These are phyloP conservation scores for Lophius americanus DNA, from an alignment of 2,797 vertebrate genomes.

Conservation along the genomic window DNA sequence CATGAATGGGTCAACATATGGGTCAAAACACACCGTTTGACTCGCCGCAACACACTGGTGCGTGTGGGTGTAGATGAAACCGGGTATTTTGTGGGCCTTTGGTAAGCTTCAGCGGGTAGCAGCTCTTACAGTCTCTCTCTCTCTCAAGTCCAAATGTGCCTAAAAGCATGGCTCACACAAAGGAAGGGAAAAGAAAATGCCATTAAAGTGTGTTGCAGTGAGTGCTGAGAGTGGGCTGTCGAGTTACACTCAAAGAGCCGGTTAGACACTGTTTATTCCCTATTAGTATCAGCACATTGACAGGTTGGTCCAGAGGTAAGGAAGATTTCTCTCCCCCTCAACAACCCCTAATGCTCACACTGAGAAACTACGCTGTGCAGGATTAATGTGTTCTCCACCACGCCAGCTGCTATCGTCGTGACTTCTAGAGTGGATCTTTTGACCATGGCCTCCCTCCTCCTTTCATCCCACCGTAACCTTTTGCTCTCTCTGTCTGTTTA, in stretches of 20 bases:
- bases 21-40: slow-evolving; percentile 84
- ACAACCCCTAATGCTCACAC: slow-evolving; percentile 41
- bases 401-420: slow-evolving; percentile 44
- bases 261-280: slow-evolving; percentile 77
- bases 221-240: slow-evolving; percentile 73
- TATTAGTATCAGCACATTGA: slow-evolving; percentile 75
- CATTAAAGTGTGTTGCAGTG: slow-evolving; percentile 65
- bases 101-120: slow-evolving; percentile 69
- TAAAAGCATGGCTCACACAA: slow-evolving; percentile 77
- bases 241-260: slow-evolving; percentile 67
- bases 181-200: slow-evolving; percentile 62
- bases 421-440: slow-evolving; percentile 61
- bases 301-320: slow-evolving; percentile 69
- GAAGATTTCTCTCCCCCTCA: slow-evolving; percentile 66
- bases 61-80: slow-evolving; percentile 82
- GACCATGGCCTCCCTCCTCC: slow-evolving; percentile 68
- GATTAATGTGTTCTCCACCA: slow-evolving; percentile 40
- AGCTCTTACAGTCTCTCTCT: slow-evolving; percentile 56
- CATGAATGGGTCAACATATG: slow-evolving; percentile 80
- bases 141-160: slow-evolving; percentile 77
- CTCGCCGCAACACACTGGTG: slow-evolving; percentile 73
- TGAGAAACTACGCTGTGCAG: slow-evolving; percentile 41
- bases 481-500: slow-evolving; percentile 84
- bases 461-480: slow-evolving; percentile 79
- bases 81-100: slow-evolving; percentile 74